Conservation (phyloP, 92 coral and sea anemone genomes). For the Scolanthus callimorphus region DNA sequence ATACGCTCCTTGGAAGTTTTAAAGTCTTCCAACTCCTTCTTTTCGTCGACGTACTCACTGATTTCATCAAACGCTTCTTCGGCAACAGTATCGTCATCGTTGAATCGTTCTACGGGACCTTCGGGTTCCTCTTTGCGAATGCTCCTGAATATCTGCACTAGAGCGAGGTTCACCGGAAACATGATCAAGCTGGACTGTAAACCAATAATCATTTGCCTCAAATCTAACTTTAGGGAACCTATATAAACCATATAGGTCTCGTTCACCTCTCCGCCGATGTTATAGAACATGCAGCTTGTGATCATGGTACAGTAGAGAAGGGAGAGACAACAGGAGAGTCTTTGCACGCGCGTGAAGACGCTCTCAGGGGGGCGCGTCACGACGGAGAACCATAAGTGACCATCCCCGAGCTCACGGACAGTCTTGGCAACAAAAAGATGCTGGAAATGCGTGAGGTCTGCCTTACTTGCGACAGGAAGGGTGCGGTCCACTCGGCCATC, state of each 20-base stretch:
- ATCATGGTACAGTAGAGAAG: slow-evolving; percentile 92
- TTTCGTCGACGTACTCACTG: slow-evolving; percentile 35
- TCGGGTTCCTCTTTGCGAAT: slow-evolving; percentile 57
- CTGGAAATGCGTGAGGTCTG: slow-evolving; percentile 74
- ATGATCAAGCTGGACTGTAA: slow-evolving; percentile 82
- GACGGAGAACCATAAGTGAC: slow-evolving; percentile 95
- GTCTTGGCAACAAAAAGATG: slow-evolving; percentile 86
- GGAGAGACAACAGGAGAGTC: slow-evolving; percentile 82
- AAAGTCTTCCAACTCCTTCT: neutral
- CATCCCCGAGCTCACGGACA: slow-evolving; percentile 86
- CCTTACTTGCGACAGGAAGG: slow-evolving; percentile 76
- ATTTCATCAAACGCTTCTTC: slow-evolving; percentile 29
- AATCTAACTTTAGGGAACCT: slow-evolving; percentile 69
- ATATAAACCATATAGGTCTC: slow-evolving; percentile 26
- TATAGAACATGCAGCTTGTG: slow-evolving; percentile 88
- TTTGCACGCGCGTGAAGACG: slow-evolving; percentile 89
- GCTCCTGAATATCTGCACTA: slow-evolving; percentile 88
- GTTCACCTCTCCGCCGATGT: slow-evolving; percentile 56
- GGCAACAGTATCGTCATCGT: neutral
- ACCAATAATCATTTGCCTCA: slow-evolving; percentile 77
- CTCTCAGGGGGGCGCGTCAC: slow-evolving; percentile 88
- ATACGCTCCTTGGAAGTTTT: slow-evolving; percentile 1
- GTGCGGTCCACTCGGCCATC: slow-evolving; percentile 86
- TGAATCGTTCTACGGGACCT: slow-evolving; percentile 1
- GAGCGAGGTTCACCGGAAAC: slow-evolving; percentile 81